Base-by-base conservation (phyloP, 2,888 invertebrate species). In the Cryptus viduatorius region DNA sequence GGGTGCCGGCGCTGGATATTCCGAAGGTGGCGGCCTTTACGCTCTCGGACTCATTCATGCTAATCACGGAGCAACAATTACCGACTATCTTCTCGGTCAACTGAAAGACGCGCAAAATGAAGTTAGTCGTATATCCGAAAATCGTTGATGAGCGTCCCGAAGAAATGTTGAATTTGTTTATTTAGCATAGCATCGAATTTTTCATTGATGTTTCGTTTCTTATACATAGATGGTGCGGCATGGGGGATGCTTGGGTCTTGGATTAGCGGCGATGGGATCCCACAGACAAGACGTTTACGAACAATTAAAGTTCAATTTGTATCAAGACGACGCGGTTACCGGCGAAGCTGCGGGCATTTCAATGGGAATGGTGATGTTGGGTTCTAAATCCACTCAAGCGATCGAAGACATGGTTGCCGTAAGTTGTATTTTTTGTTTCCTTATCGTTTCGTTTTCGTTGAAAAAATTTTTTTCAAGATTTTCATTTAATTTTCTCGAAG, bases 281-380 rank as follows among this genome's bases (percentile, higher is more conserved):
- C 98, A 98, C 92, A 95, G 98, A 65, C 96, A 97, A 93, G 98
- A 99, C 94, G 97, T 99, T 5, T 99, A 99, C 93, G 98, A 99
- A 91, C 98, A 99, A 93, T 95, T 99, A 10, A 99, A 99, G 93
- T 98, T 98, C 92, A 98, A 98, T 94, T 95, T 99, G 82, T 99
- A 98, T 92, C 98, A 99, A 94, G 99, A 99, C 94, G 99, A 99
- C 94, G 99, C 99, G 0, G 98, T 99, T 0, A 99, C 99, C 31
- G 99, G 99, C 42, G 99, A 99, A 94, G 99, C 99, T 5, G 99
- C 99, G 42, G 99, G 99, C 84, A 97, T 99, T 88, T 98, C 99
- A 0, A 99, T 99, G 99, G 99, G 99, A 67, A 97, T 99, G 96
- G 99, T 99, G 0, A 99, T 99, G 99, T 94, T 99, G 89, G 99